These are phyloP conservation scores for Enteromius radiatus DNA, from an alignment of 2,797 vertebrate species.

Conservation along the genomic window DNA sequence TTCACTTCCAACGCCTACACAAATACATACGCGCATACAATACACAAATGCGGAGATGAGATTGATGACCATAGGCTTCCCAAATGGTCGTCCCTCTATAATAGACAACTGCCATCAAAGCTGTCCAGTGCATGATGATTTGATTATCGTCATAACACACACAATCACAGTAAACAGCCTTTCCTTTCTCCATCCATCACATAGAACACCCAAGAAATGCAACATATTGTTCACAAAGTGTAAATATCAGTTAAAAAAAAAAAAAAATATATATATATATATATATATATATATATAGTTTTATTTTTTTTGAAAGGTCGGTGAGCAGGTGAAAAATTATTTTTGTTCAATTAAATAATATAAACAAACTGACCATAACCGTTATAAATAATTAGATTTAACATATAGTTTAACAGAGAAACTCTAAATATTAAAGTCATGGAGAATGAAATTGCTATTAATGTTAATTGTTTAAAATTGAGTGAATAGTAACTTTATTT, in stretches of 20 bases:
- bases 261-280: no score
- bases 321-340: background rate
- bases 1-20: constrained; percentile 10
- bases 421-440: background rate
- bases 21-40: constrained; percentile 35
- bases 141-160: constrained; percentile 74
- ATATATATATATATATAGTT: no score
- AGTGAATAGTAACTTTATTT: background rate
- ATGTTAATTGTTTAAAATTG: background rate
- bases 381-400: background rate
- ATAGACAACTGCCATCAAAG: constrained; percentile 77
- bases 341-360: background rate
- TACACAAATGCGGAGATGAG: constrained; percentile 54
- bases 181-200: constrained; percentile 39
- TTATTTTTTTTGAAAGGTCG: background rate
- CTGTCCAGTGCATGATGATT: constrained; percentile 72
- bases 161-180: constrained; percentile 74
- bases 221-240: background rate
- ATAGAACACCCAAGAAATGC: background rate
- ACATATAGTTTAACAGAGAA: background rate
- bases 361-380: background rate
- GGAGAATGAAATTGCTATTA: background rate
- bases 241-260: background rate
- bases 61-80: constrained; percentile 71
- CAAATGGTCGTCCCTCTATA: constrained; percentile 58